A percentile compares a stretch with the other conserved stretches of the same genome.
phyloP scores from a whole-genome alignment of 37 sponge, comb jelly and placozoan genomes.

The Halichondria panicea region DNA sequence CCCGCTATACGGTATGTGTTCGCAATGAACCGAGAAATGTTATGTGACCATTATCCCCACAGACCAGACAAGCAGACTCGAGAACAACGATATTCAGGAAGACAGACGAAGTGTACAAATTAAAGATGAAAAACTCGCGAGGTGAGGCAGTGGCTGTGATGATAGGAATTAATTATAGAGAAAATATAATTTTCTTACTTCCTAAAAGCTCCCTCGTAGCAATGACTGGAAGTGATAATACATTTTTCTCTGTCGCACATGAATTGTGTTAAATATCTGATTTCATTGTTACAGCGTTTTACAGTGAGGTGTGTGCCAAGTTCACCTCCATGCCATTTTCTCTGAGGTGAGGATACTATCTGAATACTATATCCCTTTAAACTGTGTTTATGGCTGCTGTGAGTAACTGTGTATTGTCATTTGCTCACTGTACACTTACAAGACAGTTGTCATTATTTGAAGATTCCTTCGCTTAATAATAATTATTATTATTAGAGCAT shows the following conservation, averaged over 20 bases:
- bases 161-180: not conserved
- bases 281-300: slow-evolving; percentile 82
- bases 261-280: too few relatives aligned
- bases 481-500: slow-evolving; percentile 61
- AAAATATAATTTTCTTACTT: not conserved
- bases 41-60: slow-evolving; percentile 7
- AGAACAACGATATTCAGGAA: slow-evolving; percentile 91
- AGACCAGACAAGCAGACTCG: slow-evolving; percentile 67
- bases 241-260: too few relatives aligned
- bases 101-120: slow-evolving; percentile 81
- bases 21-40: too few relatives aligned
- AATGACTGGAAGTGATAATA: too few relatives aligned
- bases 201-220: not conserved
- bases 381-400: not conserved
- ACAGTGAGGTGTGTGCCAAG: slow-evolving; percentile 83
- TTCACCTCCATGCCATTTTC: slow-evolving; percentile 88
- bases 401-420: not conserved
- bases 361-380: not conserved
- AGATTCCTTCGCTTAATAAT: not conserved
- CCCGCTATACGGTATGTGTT: too few relatives aligned
- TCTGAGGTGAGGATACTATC: slow-evolving; percentile 50
- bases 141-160: slow-evolving; percentile 44
- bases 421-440: not conserved
- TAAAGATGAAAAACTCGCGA: slow-evolving; percentile 96
- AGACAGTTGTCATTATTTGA: not conserved